Percentiles rank a stretch among this genome's conserved stretches.
Conservation (phyloP, 2,888 invertebrate genomes). For the Hydroisotoma schaefferi region DNA sequence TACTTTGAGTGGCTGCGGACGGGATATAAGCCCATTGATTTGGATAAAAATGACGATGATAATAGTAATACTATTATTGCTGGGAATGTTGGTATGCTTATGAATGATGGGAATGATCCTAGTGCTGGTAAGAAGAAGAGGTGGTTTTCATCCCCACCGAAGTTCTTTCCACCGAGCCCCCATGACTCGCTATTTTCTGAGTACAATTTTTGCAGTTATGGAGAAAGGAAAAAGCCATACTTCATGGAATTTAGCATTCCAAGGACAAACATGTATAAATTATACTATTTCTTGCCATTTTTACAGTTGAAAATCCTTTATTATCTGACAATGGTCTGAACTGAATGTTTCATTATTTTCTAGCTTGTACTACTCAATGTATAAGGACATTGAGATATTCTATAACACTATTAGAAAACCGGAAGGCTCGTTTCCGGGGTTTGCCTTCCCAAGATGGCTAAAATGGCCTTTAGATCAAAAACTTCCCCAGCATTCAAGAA, state of each 20-base stretch:
- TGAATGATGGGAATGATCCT: background rate
- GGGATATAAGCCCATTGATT: conserved; percentile 15
- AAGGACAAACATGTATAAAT: background rate
- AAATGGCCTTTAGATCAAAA: background rate
- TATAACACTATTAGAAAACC: background rate
- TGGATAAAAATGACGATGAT: conserved; percentile 9
- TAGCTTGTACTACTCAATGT: background rate
- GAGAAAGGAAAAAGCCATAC: conserved; percentile 18
- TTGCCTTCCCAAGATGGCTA: background rate
- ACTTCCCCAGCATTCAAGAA: background rate
- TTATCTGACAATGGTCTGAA: background rate
- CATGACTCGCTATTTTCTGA: conserved; percentile 16
- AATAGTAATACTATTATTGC: too few relatives aligned
- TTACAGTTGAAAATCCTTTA: background rate
- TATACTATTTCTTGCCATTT: background rate
- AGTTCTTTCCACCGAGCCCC: conserved; percentile 17
- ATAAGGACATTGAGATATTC: background rate
- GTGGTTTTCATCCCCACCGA: conserved; percentile 25
- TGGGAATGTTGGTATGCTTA: background rate
- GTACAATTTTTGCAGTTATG: conserved; percentile 28
- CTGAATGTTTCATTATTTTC: too few relatives aligned
- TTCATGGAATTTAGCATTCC: conserved; percentile 19
- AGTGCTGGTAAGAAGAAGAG: conserved; percentile 16
- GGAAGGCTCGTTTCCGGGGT: background rate
- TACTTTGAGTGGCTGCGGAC: conserved; percentile 24